These are phyloP conservation scores for Nixonia krombeini DNA, from an alignment of 1,140 invertebrate genomes.

Conservation along the genomic window DNA sequence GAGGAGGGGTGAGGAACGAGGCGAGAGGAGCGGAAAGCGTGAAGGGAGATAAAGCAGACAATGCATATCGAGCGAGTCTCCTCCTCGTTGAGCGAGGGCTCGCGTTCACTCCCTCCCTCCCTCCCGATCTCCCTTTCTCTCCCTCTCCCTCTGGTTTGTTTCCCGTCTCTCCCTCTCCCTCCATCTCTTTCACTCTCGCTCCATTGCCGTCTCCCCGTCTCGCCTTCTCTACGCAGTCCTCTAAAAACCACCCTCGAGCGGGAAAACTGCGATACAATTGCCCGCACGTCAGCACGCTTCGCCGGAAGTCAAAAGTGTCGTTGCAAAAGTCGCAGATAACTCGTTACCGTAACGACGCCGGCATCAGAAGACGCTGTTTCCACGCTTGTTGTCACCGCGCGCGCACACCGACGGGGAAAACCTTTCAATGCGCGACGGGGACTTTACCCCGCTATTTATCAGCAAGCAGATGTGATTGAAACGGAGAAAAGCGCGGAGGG, in stretches of 20 bases:
- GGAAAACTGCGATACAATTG: conserved; percentile 29
- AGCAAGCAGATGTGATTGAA: too few species aligned
- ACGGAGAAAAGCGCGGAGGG: too few species aligned
- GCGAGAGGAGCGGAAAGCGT: conserved; percentile 13
- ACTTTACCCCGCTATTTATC: too few species aligned
- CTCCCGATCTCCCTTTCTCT: conserved; percentile 16
- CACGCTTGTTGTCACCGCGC: background rate
- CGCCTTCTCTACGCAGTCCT: conserved; percentile 23
- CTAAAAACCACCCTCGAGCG: conserved; percentile 25
- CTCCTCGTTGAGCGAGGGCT: background rate
- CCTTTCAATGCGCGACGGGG: background rate
- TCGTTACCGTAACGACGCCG: conserved; percentile 10
- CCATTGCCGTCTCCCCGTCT: conserved; percentile 5
- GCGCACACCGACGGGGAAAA: background rate
- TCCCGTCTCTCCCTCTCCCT: conserved; percentile 15
- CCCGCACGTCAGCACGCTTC: conserved; percentile 10
- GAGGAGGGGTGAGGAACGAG: conserved; percentile 3
- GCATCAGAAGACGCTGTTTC: conserved; percentile 6
- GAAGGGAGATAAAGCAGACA: conserved; percentile 45
- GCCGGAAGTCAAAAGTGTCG: conserved; percentile 16
- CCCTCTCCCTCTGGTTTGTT: conserved; percentile 7
- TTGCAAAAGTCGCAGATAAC: conserved; percentile 13
- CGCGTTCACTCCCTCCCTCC: conserved; percentile 26
- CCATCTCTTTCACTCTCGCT: conserved; percentile 17
- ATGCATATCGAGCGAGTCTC: conserved; percentile 46